phyloP scores from a whole-genome alignment of 2,113 vertebrate species.

The Euleptes europaea region DNA sequence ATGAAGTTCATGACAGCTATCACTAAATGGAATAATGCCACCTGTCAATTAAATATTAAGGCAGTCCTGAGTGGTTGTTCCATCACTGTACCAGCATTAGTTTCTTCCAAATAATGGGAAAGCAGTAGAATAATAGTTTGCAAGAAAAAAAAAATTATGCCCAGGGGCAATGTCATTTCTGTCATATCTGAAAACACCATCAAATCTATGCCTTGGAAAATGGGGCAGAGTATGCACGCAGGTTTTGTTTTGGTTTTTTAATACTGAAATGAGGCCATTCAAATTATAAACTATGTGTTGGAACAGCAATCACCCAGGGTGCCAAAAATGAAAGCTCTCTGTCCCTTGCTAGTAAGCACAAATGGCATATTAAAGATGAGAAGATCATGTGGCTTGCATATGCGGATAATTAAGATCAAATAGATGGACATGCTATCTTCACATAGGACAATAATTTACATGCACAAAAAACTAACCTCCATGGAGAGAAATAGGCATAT shows the following conservation, averaged over 20 bases:
- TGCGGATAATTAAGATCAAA: background rate
- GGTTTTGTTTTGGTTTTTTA: slow-evolving; percentile 16
- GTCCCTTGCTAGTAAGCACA: background rate
- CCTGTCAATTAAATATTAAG: slow-evolving; percentile 41
- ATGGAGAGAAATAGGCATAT: background rate
- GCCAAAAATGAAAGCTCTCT: slow-evolving; percentile 10
- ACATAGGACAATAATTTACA: background rate
- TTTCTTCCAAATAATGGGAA: slow-evolving; percentile 24
- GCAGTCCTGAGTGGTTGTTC: slow-evolving; percentile 25
- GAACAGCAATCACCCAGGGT: slow-evolving; percentile 12
- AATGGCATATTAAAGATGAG: background rate
- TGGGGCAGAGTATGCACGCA: background rate
- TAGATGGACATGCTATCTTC: background rate
- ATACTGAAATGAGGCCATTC: background rate
- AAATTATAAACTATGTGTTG: slow-evolving; percentile 28
- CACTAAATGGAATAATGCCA: slow-evolving; percentile 9
- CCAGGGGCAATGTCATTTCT: slow-evolving; percentile 17
- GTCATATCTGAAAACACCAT: slow-evolving; percentile 14
- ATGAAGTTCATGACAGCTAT: slow-evolving; percentile 6
- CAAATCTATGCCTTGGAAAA: slow-evolving; percentile 23
- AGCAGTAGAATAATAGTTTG: slow-evolving; percentile 22
- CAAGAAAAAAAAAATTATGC: slow-evolving; percentile 1
- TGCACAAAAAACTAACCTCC: background rate
- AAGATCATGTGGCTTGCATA: background rate
- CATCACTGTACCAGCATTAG: slow-evolving; percentile 19